These are phyloP conservation scores for Dorcus parallelipipedus DNA, from an alignment of 2,888 invertebrate species.

Conservation along the genomic window DNA sequence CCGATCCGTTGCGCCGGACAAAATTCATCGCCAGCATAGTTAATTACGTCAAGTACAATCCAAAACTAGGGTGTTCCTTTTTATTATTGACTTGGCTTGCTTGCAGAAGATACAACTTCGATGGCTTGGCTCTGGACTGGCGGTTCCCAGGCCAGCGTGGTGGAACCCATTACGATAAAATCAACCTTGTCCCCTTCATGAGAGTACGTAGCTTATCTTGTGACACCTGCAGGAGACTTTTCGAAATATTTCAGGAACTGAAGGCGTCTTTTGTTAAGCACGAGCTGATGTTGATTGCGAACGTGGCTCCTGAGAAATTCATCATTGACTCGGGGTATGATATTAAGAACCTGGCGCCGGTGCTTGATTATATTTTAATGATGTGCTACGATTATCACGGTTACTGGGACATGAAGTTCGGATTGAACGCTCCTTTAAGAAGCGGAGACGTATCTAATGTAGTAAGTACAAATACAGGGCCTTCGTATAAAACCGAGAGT, in stretches of 20 bases:
- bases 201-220: constrained; percentile 53
- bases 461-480: constrained; percentile 51
- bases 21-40: constrained; percentile 70
- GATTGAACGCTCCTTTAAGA: constrained; percentile 74
- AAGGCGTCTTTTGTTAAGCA: constrained; percentile 65
- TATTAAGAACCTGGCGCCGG: constrained; percentile 64
- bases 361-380: constrained; percentile 72
- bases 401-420: constrained; percentile 72
- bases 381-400: constrained; percentile 92
- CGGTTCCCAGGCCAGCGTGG: constrained; percentile 79
- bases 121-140: constrained; percentile 81
- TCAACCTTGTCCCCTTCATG: constrained; percentile 73
- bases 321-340: constrained; percentile 78
- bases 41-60: constrained; percentile 60
- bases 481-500: too few relatives aligned
- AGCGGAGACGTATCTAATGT: constrained; percentile 63
- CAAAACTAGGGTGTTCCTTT: neutral
- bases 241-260: constrained; percentile 57
- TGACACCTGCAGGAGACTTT: too few relatives aligned
- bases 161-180: constrained; percentile 75
- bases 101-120: constrained; percentile 65
- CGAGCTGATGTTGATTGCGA: constrained; percentile 73
- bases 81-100: neutral
- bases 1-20: constrained; percentile 58
- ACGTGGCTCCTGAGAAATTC: constrained; percentile 72